Evolutionary conservation across 1,140 invertebrate genomes (phyloP).

Genomic region (Spodoptera litura): DNA sequence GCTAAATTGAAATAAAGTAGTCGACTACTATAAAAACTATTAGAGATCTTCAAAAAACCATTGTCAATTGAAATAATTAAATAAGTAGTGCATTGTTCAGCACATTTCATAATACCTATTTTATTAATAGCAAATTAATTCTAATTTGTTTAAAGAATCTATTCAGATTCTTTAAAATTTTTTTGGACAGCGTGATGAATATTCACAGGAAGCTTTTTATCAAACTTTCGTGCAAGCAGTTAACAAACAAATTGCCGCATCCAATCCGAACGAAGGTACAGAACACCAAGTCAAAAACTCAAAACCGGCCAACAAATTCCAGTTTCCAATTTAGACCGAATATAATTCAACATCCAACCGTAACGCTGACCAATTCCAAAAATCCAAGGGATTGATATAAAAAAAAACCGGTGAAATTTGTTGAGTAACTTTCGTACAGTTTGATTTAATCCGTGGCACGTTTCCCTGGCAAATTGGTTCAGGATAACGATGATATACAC

Average conservation of each 20-base stretch:
- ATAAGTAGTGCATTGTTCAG: too few relatives aligned
- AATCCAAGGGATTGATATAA: constrained; percentile 47
- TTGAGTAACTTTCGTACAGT: constrained; percentile 46
- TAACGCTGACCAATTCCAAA: constrained; percentile 39
- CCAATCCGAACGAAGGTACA: constrained; percentile 16
- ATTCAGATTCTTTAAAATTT: too few relatives aligned
- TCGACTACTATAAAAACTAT: too few relatives aligned
- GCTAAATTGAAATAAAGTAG: too few relatives aligned
- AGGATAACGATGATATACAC: constrained; percentile 48
- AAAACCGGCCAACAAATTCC: constrained; percentile 22
- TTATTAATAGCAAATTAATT: too few relatives aligned
- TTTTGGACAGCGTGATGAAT: too few relatives aligned
- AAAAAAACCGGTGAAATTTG: constrained; percentile 32
- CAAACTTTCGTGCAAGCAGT: background rate
- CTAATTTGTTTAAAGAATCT: too few relatives aligned
- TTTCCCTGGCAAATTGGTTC: constrained; percentile 50
- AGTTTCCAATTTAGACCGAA: constrained; percentile 40
- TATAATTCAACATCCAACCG: constrained; percentile 37
- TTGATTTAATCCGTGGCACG: constrained; percentile 52
- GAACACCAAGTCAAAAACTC: constrained; percentile 1
- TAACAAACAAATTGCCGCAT: constrained; percentile 4
- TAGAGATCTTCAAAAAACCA: too few relatives aligned
- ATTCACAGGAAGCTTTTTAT: background rate
- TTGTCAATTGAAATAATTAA: too few relatives aligned
- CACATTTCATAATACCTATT: too few relatives aligned